These are phyloP conservation scores for Neodiprion pinetum DNA, from an alignment of 1,140 invertebrate species.

Conservation along the genomic window DNA sequence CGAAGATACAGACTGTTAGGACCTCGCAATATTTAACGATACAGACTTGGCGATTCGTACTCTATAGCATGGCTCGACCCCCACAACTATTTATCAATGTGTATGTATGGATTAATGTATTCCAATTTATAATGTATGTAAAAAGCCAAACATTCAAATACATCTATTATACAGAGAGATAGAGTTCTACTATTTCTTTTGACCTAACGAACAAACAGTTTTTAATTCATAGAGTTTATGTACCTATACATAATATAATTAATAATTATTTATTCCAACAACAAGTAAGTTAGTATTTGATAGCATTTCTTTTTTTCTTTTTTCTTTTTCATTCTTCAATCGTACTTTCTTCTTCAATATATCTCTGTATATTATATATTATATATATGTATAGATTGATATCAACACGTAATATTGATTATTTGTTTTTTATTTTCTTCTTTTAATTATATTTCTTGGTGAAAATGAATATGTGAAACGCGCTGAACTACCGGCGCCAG, in stretches of 20 bases:
- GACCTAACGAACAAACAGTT: constrained; percentile 49
- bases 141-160: constrained; percentile 49
- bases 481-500: neutral
- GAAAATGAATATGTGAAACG: constrained; percentile 10
- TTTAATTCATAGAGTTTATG: constrained; percentile 45
- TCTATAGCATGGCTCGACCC: neutral
- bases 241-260: constrained; percentile 44
- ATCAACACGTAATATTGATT: constrained; percentile 48
- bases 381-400: constrained; percentile 47
- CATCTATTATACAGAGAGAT: constrained; percentile 46
- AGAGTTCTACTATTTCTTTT: constrained; percentile 43
- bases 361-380: constrained; percentile 43
- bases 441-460: neutral
- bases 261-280: constrained; percentile 48
- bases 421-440: constrained; percentile 14
- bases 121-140: neutral
- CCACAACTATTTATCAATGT: neutral
- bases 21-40: neutral
- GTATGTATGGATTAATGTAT: neutral
- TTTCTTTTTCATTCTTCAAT: constrained; percentile 20
- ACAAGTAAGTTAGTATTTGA: constrained; percentile 45
- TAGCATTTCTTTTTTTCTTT: constrained; percentile 35
- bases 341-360: constrained; percentile 45
- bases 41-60: neutral
- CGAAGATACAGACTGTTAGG: neutral